Conservation (phyloP, 2,888 invertebrate species). For the Clitarchus hookeri region DNA sequence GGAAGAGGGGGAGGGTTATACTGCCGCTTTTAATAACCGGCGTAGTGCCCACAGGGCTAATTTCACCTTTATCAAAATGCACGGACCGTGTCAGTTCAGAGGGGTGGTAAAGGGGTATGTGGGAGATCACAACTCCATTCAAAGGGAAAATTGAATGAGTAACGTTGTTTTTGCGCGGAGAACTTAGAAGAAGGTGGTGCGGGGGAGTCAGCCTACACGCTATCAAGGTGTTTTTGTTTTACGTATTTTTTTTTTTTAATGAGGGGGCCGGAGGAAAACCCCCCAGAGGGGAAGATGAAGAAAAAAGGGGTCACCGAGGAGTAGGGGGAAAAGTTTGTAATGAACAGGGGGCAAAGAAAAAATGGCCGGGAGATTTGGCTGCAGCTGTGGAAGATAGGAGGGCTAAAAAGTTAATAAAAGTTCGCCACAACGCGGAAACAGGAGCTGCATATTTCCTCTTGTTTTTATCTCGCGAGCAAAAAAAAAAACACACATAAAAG, state of each 20-base stretch:
- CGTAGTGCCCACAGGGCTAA: background rate
- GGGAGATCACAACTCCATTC: background rate
- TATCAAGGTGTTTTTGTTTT: background rate
- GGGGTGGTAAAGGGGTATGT: background rate
- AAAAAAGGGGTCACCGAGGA: background rate
- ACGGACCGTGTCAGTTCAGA: background rate
- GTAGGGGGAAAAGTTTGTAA: background rate
- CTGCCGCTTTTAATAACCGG: slow-evolving; percentile 8
- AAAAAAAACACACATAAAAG: background rate
- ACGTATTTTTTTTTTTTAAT: background rate
- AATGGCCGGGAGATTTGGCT: background rate
- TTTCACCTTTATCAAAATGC: background rate
- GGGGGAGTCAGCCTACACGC: background rate
- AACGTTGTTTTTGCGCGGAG: background rate
- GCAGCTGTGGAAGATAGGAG: slow-evolving; percentile 14
- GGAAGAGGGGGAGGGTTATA: background rate
- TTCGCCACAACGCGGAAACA: background rate
- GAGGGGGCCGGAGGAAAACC: background rate
- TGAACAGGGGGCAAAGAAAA: background rate
- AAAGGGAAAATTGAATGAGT: slow-evolving; percentile 14
- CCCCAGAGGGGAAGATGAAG: background rate
- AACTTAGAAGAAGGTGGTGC: background rate
- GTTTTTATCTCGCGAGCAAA: background rate
- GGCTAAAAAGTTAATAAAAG: slow-evolving; percentile 8
- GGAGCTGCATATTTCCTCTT: background rate